Evolutionary conservation across 2,888 invertebrate species (phyloP).

Genomic region (Parnassius mnemosyne): DNA sequence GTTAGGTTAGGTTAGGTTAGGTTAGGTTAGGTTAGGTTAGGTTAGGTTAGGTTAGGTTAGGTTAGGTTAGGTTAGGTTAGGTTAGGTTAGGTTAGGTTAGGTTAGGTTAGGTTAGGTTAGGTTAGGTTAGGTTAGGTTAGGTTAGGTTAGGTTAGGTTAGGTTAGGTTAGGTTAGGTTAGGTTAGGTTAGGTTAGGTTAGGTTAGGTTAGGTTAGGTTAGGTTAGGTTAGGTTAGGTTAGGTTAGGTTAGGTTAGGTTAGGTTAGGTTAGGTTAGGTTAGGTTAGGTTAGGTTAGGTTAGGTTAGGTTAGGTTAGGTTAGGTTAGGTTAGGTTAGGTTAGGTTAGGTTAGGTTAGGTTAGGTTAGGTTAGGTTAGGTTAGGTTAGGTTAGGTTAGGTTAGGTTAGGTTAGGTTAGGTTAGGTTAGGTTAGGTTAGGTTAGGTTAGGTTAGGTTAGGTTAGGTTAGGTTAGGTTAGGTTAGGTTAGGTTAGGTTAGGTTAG

Average conservation of each 20-base stretch:
- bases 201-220: conserved; percentile 19
- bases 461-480: no score
- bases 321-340: conserved; percentile 29
- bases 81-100: conserved; percentile 25
- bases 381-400: conserved; percentile 12
- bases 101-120: conserved; percentile 28
- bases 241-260: background rate
- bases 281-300: conserved; percentile 10
- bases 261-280: background rate
- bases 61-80: conserved; percentile 27
- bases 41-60: conserved; percentile 27
- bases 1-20: conserved; percentile 27
- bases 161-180: conserved; percentile 11
- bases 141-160: background rate
- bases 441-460: conserved; percentile 7
- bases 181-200: conserved; percentile 29
- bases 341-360: conserved; percentile 12
- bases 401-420: conserved; percentile 26
- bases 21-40: conserved; percentile 29
- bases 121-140: background rate
- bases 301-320: conserved; percentile 26
- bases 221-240: background rate
- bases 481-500: no score
- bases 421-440: conserved; percentile 35
- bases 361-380: conserved; percentile 3